These are phyloP conservation scores for Antheraea mylitta DNA, from an alignment of 1,140 invertebrate species.

Conservation along the genomic window DNA sequence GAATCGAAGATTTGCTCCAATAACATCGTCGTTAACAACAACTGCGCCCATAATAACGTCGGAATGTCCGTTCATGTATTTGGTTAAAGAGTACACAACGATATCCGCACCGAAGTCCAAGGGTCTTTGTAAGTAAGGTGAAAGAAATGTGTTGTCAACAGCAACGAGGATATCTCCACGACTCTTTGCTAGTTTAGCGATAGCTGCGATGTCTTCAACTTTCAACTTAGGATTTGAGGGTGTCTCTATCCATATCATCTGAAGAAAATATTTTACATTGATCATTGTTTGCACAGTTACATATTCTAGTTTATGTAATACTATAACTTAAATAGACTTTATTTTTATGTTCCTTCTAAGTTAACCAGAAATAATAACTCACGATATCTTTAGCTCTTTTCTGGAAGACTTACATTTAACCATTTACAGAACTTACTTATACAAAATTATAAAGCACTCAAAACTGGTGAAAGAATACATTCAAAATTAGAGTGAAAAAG, in stretches of 20 bases:
- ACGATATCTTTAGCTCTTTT: too few species aligned
- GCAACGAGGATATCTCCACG: slow-evolving; percentile 87
- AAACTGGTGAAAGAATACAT: neutral
- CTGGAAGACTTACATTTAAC: too few species aligned
- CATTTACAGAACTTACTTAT: too few species aligned
- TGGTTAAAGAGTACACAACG: slow-evolving; percentile 95
- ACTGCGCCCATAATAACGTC: slow-evolving; percentile 98
- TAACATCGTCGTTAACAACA: slow-evolving; percentile 85
- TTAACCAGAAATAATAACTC: too few species aligned
- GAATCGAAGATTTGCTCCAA: slow-evolving; percentile 88
- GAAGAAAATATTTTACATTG: slow-evolving; percentile 36
- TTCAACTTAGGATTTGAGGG: slow-evolving; percentile 98
- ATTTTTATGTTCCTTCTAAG: too few species aligned
- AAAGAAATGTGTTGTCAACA: slow-evolving; percentile 98
- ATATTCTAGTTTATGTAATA: too few species aligned
- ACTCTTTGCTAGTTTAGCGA: slow-evolving; percentile 84
- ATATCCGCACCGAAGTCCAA: slow-evolving; percentile 95
- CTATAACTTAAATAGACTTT: too few species aligned
- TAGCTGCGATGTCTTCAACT: slow-evolving; percentile 91
- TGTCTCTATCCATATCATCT: slow-evolving; percentile 98
- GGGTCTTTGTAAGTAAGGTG: slow-evolving; percentile 96
- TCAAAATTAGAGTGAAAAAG: neutral
- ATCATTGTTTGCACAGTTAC: neutral
- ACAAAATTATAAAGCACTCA: neutral
- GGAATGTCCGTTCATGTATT: slow-evolving; percentile 99